Percentiles rank a stretch among this genome's conserved stretches.
phyloP scores from a whole-genome alignment of 2,888 invertebrate species.

The Eutolmus rufibarbis region DNA sequence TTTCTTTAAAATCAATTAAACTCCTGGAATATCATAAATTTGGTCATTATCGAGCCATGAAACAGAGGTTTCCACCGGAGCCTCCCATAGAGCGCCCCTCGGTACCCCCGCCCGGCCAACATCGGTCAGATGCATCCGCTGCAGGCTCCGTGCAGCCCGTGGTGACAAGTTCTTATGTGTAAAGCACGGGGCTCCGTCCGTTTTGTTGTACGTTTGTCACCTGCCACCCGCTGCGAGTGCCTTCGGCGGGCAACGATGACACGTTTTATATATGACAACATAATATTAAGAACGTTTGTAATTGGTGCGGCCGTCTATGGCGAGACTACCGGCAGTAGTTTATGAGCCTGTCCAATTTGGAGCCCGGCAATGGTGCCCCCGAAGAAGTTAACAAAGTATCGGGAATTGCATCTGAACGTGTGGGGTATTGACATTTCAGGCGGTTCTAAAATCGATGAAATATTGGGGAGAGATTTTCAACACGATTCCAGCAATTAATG shows the following conservation, averaged over 20 bases:
- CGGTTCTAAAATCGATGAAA: slow-evolving; percentile 5
- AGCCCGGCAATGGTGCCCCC: slow-evolving; percentile 15
- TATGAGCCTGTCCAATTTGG: slow-evolving; percentile 32
- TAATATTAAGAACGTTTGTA: slow-evolving; percentile 42
- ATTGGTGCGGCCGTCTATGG: slow-evolving; percentile 30
- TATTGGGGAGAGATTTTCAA: background rate
- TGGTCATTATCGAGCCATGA: slow-evolving; percentile 40
- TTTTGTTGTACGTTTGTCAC: slow-evolving; percentile 36
- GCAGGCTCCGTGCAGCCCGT: background rate
- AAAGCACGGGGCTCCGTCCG: background rate
- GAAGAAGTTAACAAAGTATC: slow-evolving; percentile 36
- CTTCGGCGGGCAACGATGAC: slow-evolving; percentile 30
- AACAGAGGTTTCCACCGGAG: slow-evolving; percentile 22
- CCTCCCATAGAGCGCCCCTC: background rate
- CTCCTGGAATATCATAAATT: slow-evolving; percentile 43
- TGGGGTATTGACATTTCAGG: slow-evolving; percentile 25
- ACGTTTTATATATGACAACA: slow-evolving; percentile 44
- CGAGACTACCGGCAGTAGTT: background rate
- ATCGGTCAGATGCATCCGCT: background rate
- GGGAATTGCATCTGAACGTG: slow-evolving; percentile 8
- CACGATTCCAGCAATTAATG: slow-evolving; percentile 17
- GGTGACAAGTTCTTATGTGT: slow-evolving; percentile 30
- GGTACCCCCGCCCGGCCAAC: background rate
- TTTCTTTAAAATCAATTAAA: slow-evolving; percentile 41
- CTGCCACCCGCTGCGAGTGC: slow-evolving; percentile 40